Conservation (phyloP, 2,797 vertebrate species). For the Betta splendens region DNA sequence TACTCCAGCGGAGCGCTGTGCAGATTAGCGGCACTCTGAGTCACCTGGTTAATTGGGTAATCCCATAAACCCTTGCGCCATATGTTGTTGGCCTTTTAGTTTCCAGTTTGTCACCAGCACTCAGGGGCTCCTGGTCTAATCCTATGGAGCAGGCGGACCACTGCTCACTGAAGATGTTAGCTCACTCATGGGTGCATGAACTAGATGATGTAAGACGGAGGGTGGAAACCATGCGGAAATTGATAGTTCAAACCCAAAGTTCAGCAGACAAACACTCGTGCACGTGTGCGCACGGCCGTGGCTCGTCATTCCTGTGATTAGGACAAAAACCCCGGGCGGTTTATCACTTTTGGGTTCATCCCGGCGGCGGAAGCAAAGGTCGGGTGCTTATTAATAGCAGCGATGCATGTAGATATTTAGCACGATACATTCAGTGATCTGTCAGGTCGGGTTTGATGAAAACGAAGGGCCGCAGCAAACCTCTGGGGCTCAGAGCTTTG, state of each 20-base stretch:
- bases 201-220: conserved; percentile 8
- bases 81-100: conserved; percentile 83
- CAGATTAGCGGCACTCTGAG: conserved; percentile 78
- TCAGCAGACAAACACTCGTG: conserved; percentile 1
- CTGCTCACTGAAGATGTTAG: conserved; percentile 25
- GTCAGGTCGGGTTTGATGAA: conserved; percentile 24
- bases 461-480: conserved; percentile 18
- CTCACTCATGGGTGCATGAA: conserved; percentile 37
- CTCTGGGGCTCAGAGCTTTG: conserved; percentile 13
- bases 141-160: conserved; percentile 39
- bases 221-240: conserved; percentile 33
- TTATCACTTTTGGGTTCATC: conserved; percentile 19
- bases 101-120: conserved; percentile 63
- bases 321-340: background rate
- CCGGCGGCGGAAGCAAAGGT: conserved; percentile 17
- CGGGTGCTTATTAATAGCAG: conserved; percentile 34
- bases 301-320: conserved; percentile 9
- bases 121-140: conserved; percentile 39
- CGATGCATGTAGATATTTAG: conserved; percentile 19
- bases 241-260: background rate
- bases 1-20: conserved; percentile 60
- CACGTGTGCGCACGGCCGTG: background rate
- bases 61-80: conserved; percentile 85
- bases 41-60: conserved; percentile 85
- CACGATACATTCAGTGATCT: conserved; percentile 27